Evolutionary conservation across 2,888 invertebrate species (phyloP), one percentile per base, ranked within the genome.

Genomic region (Ischnus inquisitorius): DNA sequence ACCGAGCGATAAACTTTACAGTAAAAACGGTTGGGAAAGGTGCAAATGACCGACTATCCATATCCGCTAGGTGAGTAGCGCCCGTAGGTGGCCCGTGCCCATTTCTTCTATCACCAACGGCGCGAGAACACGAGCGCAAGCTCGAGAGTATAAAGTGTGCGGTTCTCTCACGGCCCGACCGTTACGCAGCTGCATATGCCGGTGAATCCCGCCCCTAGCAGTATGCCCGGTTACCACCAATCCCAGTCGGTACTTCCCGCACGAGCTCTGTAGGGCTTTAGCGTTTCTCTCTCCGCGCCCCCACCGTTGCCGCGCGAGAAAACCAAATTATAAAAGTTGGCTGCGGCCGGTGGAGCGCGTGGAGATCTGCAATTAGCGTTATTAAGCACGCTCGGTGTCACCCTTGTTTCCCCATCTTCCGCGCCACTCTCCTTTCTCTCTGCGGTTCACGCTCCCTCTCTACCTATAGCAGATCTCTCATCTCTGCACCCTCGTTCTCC

Each of bases 311-410:
- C 28, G 34, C 76, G 43, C 51, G 54, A 2, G 14, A 46, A 84
- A 85, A 84, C 46, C 64, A 79, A 84, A 86, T 85, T 85, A 87
- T 85, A 84, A 83, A 81, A 86, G 79, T 86, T 84, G 78, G 78
- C 82, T 71, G 67, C 60, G 72, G 19, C 62, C 75, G 80, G 68
- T 65, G 80, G 82, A 81, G 71, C 46, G 54, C 46, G 82, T 83
- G 83, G 72, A 86, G 85, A 86, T 74, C 84, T 78, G 86, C 87
- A 88, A 88, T 88, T 88, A 88, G 86, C 84, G 83, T 88, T 88
- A 88, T 88, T 88, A 88, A 88, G 82, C 87, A 86, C 79, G 82
- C 76, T 85, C 57, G 69, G 75, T 78, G 68, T 87, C 87, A 78
- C 65, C 65, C 69, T 74, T 81, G 72, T 85, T 84, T 80, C 72